Base-by-base conservation (phyloP, 2,888 invertebrate species). In the Epinotia ramella region DNA sequence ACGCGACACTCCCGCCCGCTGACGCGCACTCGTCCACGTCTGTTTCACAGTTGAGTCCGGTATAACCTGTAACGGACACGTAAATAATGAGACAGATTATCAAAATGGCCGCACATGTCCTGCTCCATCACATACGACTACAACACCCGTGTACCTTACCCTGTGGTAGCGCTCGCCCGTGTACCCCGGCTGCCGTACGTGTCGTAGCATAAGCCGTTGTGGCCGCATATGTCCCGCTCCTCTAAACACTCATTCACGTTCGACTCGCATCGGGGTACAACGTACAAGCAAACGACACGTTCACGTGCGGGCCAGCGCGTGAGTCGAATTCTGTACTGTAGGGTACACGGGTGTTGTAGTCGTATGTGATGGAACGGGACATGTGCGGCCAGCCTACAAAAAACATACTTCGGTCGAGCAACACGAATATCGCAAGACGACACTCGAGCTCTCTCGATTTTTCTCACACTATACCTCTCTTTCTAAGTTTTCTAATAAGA, bases 161-260 rank as follows among this genome's bases (percentile, higher is more conserved):
- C 94, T 92, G 84, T 97, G 97, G 87, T 98, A 98, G 79, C 96
- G 96, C 77, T 96, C 96, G 40, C 98, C 98, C 73, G 96, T 96
- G 92, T 96, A 98, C n/a, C 97, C 97, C 13, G 95, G 69, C 96
- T 95, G 16, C 98, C 98, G 88, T 97, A 97, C 73, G 96, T 97
- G 89, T 98, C 97, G 89, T 96, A 97, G 91, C 98, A 98, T 63
- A 95, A 95, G 40, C 97, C 98, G 79, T 69, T 69, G 59, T 96
- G 95, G 81, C 97, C 97, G 18, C 97, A 97, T 56, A 89, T 82
- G 78, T 77, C 82, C 79, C 93, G 92, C 78, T 95, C 95, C 79
- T 95, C 93, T 70, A 89, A 83, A 88, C 98, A 98, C 90, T 98
- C 98, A 91, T 98, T 96, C 81, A 98, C 96, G 89, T 98, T 97